Evolutionary conservation across 2,113 vertebrate species (phyloP), one percentile per base, ranked within the genome.

Genomic region (Menidia beryllina): DNA sequence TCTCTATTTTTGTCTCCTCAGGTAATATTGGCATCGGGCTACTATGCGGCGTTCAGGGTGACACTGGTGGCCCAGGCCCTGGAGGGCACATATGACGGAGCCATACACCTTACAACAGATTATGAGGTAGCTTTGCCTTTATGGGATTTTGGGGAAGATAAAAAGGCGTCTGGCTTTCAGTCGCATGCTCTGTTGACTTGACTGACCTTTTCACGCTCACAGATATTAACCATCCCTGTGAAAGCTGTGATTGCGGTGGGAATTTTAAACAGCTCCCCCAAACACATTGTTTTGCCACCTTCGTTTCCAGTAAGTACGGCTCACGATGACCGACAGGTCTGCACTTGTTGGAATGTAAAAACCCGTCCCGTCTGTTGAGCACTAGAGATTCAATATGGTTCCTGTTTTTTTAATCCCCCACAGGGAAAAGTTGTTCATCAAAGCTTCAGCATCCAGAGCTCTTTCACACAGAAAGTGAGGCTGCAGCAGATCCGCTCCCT

Each of bases 371-470:
- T n/a, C n/a, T 34, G 30, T 34, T 34, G 30, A 34, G 10, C 2
- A 4, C 14, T 12, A 38, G 34, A 65, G 34, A 38, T 38, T 14
- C 53, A 56, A 12, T 49, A 41, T 64, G 3, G n/a, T n/a, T n/a
- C 23, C 8, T 64, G 21, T 67, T 1, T 34, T 15, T 49, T 49
- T 48, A 81, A 55, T 36, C 90, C 51, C 62, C 39, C 90, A 51
- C 62, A 99, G 98, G 97, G 98, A 5, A 99, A 98, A 86, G 81
- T 96, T 36, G 96, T 98, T 84, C 98, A 99, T 90, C 98, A 99
- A 58, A 95, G 95, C 86, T 94, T 98, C 85, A 97, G 94, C 87
- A 87, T 99, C 58, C 95, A 96, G 92, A 99, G 96, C 91, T 97
- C 96, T 68, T 99, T 98, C 86, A 96, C 97, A 77, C 98, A 98